phyloP scores from a whole-genome alignment of 2,888 invertebrate species.

The Rhaphigaster nebulosa region DNA sequence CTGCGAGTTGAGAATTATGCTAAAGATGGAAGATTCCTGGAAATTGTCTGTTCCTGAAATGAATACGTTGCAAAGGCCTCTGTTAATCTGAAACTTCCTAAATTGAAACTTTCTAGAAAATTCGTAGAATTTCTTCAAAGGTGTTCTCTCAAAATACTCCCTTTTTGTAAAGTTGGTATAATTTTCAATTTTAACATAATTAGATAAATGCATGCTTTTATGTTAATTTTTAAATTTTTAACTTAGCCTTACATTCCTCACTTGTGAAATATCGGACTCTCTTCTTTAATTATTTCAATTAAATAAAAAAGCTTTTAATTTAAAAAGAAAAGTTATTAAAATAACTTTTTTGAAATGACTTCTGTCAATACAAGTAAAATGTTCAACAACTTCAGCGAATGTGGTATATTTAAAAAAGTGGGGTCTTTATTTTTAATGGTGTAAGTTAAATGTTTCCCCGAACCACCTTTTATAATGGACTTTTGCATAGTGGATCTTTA shows the following conservation, averaged over 20 bases:
- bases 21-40: neutral
- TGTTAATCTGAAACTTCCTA: neutral
- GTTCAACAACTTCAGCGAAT: no score
- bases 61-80: neutral
- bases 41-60: neutral
- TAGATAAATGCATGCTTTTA: no score
- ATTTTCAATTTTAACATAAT: neutral
- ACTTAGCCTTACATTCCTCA: no score
- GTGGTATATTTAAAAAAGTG: neutral
- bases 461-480: neutral
- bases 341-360: neutral
- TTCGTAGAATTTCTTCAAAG: neutral
- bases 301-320: no score
- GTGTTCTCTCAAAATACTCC: neutral
- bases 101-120: neutral
- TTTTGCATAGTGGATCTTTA: neutral
- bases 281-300: neutral
- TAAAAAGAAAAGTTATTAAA: neutral
- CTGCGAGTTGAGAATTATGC: neutral
- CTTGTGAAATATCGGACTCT: neutral
- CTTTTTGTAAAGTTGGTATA: neutral
- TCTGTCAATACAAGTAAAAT: no score
- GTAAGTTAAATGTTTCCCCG: neutral
- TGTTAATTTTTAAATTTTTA: no score
- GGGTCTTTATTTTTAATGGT: neutral